These are phyloP conservation scores for Amphimedon queenslandica DNA, from an alignment of 37 sponge, comb jelly and placozoan genomes.

Conservation along the genomic window DNA sequence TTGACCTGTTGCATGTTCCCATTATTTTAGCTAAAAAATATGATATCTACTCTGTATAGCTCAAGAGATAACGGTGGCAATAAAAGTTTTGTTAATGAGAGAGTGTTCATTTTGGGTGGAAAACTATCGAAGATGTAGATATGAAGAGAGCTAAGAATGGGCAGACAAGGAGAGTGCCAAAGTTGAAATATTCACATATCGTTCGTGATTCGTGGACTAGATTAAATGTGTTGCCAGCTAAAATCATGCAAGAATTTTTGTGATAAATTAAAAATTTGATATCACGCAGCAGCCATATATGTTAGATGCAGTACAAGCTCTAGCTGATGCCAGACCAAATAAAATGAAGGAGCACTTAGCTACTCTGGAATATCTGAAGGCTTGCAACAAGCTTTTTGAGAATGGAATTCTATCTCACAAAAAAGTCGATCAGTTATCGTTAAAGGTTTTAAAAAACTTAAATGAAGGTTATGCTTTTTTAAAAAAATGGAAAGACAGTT, in stretches of 20 bases:
- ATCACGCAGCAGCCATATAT: constrained; percentile 23
- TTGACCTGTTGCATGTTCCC: neutral
- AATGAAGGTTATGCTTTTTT: constrained; percentile 12
- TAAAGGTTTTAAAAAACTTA: neutral
- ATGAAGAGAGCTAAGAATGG: neutral
- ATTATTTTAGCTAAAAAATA: constrained; percentile 7
- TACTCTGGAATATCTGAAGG: constrained; percentile 5
- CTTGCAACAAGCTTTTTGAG: constrained; percentile 19
- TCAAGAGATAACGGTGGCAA: neutral
- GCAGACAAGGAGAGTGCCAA: neutral
- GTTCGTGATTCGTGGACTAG: constrained; percentile 6
- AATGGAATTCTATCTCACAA: constrained; percentile 15
- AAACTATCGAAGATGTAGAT: neutral
- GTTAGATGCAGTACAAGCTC: constrained; percentile 9
- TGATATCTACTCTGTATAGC: constrained; percentile 8
- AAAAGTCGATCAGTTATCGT: neutral
- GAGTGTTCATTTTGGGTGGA: constrained; percentile 7
- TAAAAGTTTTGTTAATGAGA: neutral
- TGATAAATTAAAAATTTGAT: neutral
- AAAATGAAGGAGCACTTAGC: neutral
- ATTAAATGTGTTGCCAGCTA: constrained; percentile 11
- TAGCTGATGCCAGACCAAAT: constrained; percentile 4
- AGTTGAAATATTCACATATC: neutral
- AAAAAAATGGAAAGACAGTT: constrained; percentile 1
- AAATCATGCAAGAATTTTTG: neutral